Percentiles rank a stretch among this genome's conserved stretches.
Evolutionary conservation across 1,140 invertebrate genomes (phyloP).

Genomic region (Drosophila sturtevanti): DNA sequence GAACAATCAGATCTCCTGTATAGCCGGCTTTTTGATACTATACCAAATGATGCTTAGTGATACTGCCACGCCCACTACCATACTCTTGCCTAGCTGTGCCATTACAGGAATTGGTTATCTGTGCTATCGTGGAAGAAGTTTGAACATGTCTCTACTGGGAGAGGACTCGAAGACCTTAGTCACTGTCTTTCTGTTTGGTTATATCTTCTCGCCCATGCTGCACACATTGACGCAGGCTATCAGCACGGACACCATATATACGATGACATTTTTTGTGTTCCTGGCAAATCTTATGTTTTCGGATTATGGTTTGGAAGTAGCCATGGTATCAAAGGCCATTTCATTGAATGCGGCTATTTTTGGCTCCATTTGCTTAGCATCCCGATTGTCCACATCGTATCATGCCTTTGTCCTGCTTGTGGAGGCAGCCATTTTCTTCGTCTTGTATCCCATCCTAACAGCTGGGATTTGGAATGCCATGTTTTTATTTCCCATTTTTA

Average conservation of each 20-base stretch:
- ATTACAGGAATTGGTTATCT: constrained; percentile 84
- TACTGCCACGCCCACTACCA: constrained; percentile 85
- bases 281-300: constrained; percentile 94
- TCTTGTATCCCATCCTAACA: constrained; percentile 92
- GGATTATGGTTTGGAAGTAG: constrained; percentile 93
- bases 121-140: constrained; percentile 64
- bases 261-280: constrained; percentile 94
- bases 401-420: constrained; percentile 95
- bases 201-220: constrained; percentile 94
- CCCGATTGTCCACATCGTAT: constrained; percentile 91
- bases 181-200: constrained; percentile 92
- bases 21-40: constrained; percentile 89
- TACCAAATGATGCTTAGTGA: constrained; percentile 90
- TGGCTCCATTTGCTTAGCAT: constrained; percentile 96
- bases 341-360: constrained; percentile 96
- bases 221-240: constrained; percentile 97
- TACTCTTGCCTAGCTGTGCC: constrained; percentile 85
- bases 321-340: constrained; percentile 91
- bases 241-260: constrained; percentile 98
- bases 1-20: constrained; percentile 89
- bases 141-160: constrained; percentile 69
- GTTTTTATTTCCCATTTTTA: constrained; percentile 69
- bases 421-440: constrained; percentile 93
- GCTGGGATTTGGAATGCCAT: constrained; percentile 84
- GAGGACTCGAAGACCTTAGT: constrained; percentile 88